Evolutionary conservation across 2,113 vertebrate genomes (phyloP), one percentile per base, ranked within the genome.

Genomic region (Balaenoptera acutorostrata): DNA sequence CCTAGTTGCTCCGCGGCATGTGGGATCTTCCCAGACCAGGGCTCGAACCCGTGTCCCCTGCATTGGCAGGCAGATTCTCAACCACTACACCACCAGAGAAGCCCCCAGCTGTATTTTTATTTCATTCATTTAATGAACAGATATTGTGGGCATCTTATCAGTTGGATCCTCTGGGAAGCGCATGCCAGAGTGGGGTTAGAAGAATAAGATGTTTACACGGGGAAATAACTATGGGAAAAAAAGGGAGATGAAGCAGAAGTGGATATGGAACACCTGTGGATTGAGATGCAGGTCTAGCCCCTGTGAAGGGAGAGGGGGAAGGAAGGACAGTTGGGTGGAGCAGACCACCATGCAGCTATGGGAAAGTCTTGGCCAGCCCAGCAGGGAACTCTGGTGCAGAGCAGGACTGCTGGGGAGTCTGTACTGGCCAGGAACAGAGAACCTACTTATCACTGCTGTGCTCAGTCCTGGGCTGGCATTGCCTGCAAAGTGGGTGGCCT

Each of bases 301-400:
- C 46, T 77, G 4, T 29, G 86, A 46, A 39, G 17, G 61, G 39
- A 86, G 66, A 57, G n/a, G 10, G 6, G 21, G 8, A 10, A 17
- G 39, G 46, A 21, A 52, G 31, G 68, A 46, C 6, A 5, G 0
- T 2, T 14, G 10, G 27, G 12, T 36, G 8, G 7, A 36, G n/a
- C 10, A 39, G 41, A n/a, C 33, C n/a, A 1, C 0, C 6, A 0
- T n/a, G 55, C 49, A 23, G 23, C 31, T 18, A 0, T 8, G 33
- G 12, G 20, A 15, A 52, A 49, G 69, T 27, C n/a, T 44, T 59
- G 66, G 61, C 36, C 5, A 7, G 41, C 6, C 10, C 14, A 14
- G 4, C 8, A 1, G 4, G 49, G 71, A 59, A 12, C 25, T 71
- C 20, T 14, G 52, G 6, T 27, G 9, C 25, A 25, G 29, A 75